Conservation (phyloP, 2,113 vertebrate species). For the Myotis davidii region DNA sequence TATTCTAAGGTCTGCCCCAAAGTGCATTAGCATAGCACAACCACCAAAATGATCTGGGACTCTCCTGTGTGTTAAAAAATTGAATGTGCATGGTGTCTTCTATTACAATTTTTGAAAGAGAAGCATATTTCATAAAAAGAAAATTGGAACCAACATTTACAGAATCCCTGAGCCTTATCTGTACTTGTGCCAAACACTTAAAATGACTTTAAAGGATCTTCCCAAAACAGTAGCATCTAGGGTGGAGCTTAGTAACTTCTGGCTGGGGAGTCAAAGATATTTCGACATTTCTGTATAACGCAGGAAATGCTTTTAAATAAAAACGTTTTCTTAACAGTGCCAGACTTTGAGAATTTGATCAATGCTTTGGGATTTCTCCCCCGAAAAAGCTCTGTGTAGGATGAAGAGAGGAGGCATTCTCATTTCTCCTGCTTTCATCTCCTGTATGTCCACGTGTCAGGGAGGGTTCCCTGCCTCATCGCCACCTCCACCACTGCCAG, state of each 20-base stretch:
- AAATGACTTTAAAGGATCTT: conserved; percentile 12
- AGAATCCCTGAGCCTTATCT: not conserved
- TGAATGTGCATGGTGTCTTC: conserved; percentile 10
- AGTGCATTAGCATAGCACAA: not conserved
- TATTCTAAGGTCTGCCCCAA: not conserved
- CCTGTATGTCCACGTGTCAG: not conserved
- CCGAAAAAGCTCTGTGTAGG: not conserved
- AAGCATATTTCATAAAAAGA: conserved; percentile 14
- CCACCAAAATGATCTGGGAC: not conserved
- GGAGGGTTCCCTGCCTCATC: not conserved
- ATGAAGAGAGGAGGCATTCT: not conserved
- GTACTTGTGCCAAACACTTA: conserved; percentile 29
- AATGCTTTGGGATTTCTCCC: not conserved
- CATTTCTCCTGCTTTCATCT: not conserved
- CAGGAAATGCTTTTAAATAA: conserved; percentile 19
- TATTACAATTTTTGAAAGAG: conserved; percentile 3
- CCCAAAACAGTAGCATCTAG: not conserved
- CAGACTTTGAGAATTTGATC: not conserved
- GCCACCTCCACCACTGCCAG: not conserved
- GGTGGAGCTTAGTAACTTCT: not conserved
- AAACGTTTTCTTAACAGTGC: not conserved
- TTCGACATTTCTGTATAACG: conserved; percentile 28
- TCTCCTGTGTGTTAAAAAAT: not conserved
- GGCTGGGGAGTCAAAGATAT: not conserved
- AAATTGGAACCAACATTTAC: not conserved